Percentiles rank a stretch among this genome's conserved stretches.
Conservation (phyloP, 30 jellyfish, hydroid and myxozoan genomes). For the Cassiopea andromeda region DNA sequence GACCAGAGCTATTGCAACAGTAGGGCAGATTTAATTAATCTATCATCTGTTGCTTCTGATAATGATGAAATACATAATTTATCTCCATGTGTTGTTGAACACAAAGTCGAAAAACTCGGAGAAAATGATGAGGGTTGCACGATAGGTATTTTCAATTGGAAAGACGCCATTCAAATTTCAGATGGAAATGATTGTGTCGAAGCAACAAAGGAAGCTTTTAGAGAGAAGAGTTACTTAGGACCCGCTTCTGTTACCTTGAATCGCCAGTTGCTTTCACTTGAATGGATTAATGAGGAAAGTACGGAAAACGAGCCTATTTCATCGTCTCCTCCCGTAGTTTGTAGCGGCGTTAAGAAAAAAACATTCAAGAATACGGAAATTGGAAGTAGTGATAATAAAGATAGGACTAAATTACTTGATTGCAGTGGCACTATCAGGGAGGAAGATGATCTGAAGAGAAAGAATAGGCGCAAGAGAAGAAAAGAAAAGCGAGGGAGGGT, state of each 20-base stretch:
- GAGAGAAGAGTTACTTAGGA: background rate
- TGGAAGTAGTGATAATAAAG: background rate
- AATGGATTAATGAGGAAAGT: background rate
- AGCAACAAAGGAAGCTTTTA: background rate
- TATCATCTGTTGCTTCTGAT: background rate
- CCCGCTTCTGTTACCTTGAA: background rate
- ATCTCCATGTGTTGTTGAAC: constrained; percentile 27
- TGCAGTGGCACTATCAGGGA: background rate
- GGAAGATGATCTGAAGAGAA: background rate
- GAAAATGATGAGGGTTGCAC: background rate
- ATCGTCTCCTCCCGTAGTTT: constrained; percentile 15
- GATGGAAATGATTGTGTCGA: background rate
- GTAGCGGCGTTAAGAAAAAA: background rate
- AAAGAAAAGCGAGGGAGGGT: background rate
- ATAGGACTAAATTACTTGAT: background rate
- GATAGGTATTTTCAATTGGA: background rate
- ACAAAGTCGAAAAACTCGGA: background rate
- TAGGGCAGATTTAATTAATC: background rate
- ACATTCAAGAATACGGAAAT: background rate
- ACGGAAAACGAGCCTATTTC: background rate
- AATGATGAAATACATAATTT: background rate
- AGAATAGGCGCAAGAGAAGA: background rate
- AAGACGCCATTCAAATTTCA: background rate
- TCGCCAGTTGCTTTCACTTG: background rate
- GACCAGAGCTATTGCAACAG: background rate